phyloP scores from a whole-genome alignment of 2,888 invertebrate genomes.

The Barypeithes pellucidus region DNA sequence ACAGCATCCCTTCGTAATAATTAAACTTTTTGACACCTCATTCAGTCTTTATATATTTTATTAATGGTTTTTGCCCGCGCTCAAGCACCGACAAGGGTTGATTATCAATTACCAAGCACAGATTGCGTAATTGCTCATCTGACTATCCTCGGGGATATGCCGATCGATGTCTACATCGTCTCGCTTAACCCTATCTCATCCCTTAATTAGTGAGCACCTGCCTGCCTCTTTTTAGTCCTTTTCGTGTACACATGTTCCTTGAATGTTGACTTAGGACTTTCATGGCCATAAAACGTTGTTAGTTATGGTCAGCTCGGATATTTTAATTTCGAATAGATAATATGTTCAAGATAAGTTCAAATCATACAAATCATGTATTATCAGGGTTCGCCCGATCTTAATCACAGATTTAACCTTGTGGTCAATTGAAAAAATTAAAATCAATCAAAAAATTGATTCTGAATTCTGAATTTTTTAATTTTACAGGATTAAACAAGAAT shows the following conservation, averaged over 20 bases:
- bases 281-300: slow-evolving; percentile 46
- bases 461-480: too few relatives aligned
- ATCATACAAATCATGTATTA: too few relatives aligned
- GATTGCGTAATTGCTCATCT: slow-evolving; percentile 76
- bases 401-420: too few relatives aligned
- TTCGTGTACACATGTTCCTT: slow-evolving; percentile 43
- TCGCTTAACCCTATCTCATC: slow-evolving; percentile 63
- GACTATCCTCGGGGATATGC: slow-evolving; percentile 70
- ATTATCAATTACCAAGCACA: slow-evolving; percentile 76
- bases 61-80: background rate
- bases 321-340: slow-evolving; percentile 42
- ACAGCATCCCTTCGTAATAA: background rate
- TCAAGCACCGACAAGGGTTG: slow-evolving; percentile 59
- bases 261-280: slow-evolving; percentile 53
- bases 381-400: too few relatives aligned
- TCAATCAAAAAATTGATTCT: too few relatives aligned
- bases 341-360: background rate
- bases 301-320: slow-evolving; percentile 38
- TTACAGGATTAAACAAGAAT: too few relatives aligned
- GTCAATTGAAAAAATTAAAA: too few relatives aligned
- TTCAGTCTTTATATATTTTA: slow-evolving; percentile 1
- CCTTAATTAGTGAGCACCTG: slow-evolving; percentile 65
- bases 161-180: slow-evolving; percentile 67
- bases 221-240: slow-evolving; percentile 53
- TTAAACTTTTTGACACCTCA: background rate